These are phyloP conservation scores for Choloepus hoffmanni DNA, from an alignment of 2,113 vertebrate species.

Conservation along the genomic window DNA sequence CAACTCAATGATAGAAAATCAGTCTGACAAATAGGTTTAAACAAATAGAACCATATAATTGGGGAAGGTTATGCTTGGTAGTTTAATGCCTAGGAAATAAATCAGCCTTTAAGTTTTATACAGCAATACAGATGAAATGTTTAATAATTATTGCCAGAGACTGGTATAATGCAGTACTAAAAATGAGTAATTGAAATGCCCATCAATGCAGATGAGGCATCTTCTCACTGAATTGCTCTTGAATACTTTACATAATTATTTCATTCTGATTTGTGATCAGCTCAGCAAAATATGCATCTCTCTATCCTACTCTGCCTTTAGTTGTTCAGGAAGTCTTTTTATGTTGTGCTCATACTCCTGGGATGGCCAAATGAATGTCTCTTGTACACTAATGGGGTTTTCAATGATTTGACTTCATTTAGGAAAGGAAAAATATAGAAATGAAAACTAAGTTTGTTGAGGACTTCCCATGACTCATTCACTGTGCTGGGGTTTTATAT, in stretches of 20 bases:
- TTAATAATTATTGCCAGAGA: constrained; percentile 80
- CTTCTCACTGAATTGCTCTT: constrained; percentile 73
- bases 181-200: constrained; percentile 79
- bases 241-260: constrained; percentile 79
- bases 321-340: constrained; percentile 24
- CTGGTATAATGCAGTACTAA: constrained; percentile 73
- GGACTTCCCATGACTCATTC: not conserved
- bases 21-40: constrained; percentile 67
- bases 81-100: constrained; percentile 68
- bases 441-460: not conserved
- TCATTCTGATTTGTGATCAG: constrained; percentile 78
- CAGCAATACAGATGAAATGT: constrained; percentile 59
- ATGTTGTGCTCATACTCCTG: not conserved
- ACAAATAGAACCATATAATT: constrained; percentile 56
- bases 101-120: constrained; percentile 80
- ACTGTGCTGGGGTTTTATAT: not conserved
- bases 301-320: constrained; percentile 32
- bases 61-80: constrained; percentile 41
- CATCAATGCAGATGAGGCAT: constrained; percentile 77
- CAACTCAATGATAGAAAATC: constrained; percentile 43
- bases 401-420: not conserved
- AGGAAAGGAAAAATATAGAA: constrained; percentile 26
- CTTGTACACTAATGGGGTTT: not conserved
- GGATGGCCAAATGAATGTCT: not conserved
- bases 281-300: constrained; percentile 45